These are phyloP conservation scores for Linhomoeus sp. DNA, from an alignment of 2,888 invertebrate species.

Conservation along the genomic window DNA sequence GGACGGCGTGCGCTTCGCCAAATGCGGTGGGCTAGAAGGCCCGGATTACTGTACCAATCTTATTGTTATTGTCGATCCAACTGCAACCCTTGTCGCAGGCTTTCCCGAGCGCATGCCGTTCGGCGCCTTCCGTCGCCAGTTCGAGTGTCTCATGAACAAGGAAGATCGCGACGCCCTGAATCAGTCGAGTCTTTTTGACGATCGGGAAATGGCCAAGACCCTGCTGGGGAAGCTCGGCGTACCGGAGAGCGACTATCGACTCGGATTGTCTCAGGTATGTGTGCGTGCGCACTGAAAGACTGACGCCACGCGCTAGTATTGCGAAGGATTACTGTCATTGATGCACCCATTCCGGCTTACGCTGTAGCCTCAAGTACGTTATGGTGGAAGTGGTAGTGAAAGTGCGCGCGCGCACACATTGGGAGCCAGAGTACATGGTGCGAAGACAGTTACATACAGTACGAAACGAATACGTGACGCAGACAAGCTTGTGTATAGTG, in stretches of 20 bases:
- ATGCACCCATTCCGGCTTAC: no score
- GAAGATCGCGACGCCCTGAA: constrained; percentile 1
- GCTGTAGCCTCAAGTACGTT: no score
- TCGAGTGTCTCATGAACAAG: constrained; percentile 36
- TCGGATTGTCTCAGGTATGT: constrained; percentile 73
- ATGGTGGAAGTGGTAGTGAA: no score
- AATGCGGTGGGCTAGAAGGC: constrained; percentile 42
- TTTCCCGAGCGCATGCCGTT: constrained; percentile 76
- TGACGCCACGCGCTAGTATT: no score
- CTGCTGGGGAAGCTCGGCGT: constrained; percentile 40
- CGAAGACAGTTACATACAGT: no score
- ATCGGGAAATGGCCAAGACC: constrained; percentile 29
- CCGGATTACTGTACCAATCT: background rate
- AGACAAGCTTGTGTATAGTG: no score
- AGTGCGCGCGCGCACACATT: no score
- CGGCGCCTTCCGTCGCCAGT: constrained; percentile 66
- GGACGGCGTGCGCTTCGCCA: constrained; percentile 66
- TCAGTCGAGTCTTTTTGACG: no score
- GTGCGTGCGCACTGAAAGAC: no score
- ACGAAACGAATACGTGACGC: no score
- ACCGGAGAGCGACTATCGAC: constrained; percentile 47
- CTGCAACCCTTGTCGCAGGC: constrained; percentile 30
- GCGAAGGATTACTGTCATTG: no score
- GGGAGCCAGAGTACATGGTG: no score
- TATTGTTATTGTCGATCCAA: background rate